Percentiles rank a stretch among this genome's conserved stretches.
Evolutionary conservation across 1,140 invertebrate genomes (phyloP).

Genomic region (Rhysida immarginata): DNA sequence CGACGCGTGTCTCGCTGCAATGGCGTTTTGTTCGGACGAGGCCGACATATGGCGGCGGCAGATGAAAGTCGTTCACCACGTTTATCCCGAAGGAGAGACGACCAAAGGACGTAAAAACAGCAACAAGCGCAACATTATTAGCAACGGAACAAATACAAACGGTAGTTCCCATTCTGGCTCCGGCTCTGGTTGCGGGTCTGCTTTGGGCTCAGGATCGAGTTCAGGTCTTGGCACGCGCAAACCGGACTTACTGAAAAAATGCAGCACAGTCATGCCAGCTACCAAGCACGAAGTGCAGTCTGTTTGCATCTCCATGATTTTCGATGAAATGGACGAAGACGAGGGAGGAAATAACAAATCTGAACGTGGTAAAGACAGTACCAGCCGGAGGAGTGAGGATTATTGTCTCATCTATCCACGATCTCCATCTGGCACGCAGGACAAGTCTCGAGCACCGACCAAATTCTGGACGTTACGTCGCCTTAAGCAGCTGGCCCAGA

Average conservation of each 20-base stretch:
- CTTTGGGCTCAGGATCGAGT: not conserved
- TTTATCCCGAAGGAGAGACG: not conserved
- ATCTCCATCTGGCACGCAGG: not conserved
- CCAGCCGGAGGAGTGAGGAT: too few relatives aligned
- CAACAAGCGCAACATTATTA: not conserved
- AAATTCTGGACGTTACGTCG: conserved; percentile 8
- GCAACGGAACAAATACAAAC: not conserved
- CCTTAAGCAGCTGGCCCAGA: conserved; percentile 4
- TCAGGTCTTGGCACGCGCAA: not conserved
- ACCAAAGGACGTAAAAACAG: not conserved
- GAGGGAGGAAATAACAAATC: not conserved
- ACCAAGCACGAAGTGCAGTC: conserved; percentile 1
- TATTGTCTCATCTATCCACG: not conserved
- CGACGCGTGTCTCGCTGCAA: conserved; percentile 16
- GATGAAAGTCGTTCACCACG: conserved; percentile 19
- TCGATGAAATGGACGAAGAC: conserved; percentile 10
- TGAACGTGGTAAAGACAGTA: not conserved
- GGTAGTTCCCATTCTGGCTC: not conserved
- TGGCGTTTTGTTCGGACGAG: conserved; percentile 19
- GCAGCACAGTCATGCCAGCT: not conserved
- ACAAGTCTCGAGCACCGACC: not conserved
- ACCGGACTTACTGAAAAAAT: not conserved
- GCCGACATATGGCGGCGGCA: conserved; percentile 23
- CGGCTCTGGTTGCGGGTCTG: not conserved
- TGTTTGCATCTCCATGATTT: conserved; percentile 11